Base-by-base conservation (phyloP, 64 coral and sea anemone species). In the Montipora efflorescens region DNA sequence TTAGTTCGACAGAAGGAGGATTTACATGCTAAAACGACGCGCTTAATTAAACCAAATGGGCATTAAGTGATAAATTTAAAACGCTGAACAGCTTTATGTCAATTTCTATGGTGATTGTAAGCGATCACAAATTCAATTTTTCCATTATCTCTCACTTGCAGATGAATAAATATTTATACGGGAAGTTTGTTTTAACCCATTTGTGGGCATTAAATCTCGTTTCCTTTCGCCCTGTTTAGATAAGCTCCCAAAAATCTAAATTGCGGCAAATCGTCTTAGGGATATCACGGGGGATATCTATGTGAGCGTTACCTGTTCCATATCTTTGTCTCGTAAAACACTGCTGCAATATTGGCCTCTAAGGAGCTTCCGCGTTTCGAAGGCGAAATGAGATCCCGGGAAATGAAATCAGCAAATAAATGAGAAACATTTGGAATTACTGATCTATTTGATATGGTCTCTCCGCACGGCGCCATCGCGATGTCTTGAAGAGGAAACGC, bases 161-260 rank as follows among this genome's bases (percentile, higher is more conserved):
- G 88, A 95, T 84, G 93, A 47, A 79, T 94, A 94, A 94, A 95
- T 95, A 90, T 90, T 90, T 95, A 95, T 47, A 90, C 72, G 93
- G 67, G 87, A 83, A 90, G 93, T 95, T 95, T 95, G 88, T 90
- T 90, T 95, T 95, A 88, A 79, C 75, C 85, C 59, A 78, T 90
- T 75, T 90, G 55, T 67, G 67, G 86, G 70, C 87, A 90, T 95
- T 83, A 78, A 86, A 72, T 8, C 66, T 82, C 80, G 58, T 82
- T 90, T 59, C 64, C 48, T 67, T 85, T 46, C 4, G 46, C 20
- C 48, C 59, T 95, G 88, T 95, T 95, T 95, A 19, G 80, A 43
- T 95, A 90, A 80, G 73, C 79, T 48, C 58, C 12, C 20, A n/a
- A 22, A 90, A 90, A 86, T 79, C 48, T 95, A 95, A 86, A 95